phyloP scores from a whole-genome alignment of 2,888 invertebrate species.

The Strigamia crassipes region DNA sequence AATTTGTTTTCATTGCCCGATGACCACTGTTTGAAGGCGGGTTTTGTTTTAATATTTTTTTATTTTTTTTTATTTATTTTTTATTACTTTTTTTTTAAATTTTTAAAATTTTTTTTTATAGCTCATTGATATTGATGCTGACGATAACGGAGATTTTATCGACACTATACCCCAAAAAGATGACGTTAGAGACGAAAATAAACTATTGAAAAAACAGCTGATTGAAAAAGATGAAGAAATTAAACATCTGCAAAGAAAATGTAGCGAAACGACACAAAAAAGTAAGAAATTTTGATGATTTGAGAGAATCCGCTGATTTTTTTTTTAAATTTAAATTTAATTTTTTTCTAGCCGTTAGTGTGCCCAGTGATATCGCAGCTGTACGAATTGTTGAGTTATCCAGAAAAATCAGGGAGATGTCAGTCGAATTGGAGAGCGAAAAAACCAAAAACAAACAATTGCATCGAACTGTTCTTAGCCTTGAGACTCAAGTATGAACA shows the following conservation, averaged over 20 bases:
- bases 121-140: neutral
- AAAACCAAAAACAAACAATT: slow-evolving; percentile 66
- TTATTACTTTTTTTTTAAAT: too few relatives aligned
- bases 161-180: too few relatives aligned
- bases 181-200: neutral
- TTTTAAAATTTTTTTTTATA: neutral
- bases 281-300: neutral
- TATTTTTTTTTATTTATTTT: neutral
- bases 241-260: neutral
- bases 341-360: neutral
- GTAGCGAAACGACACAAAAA: neutral
- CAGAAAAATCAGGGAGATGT: slow-evolving; percentile 69
- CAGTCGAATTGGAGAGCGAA: slow-evolving; percentile 60
- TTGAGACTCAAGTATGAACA: slow-evolving; percentile 27
- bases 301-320: too few relatives aligned
- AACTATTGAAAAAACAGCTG: neutral
- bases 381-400: slow-evolving; percentile 71
- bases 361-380: slow-evolving; percentile 40
- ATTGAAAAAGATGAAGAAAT: neutral
- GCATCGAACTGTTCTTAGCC: slow-evolving; percentile 51
- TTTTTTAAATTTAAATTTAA: too few relatives aligned
- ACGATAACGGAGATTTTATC: neutral
- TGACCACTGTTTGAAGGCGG: neutral
- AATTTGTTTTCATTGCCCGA: neutral
- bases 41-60: neutral